Conservation (phyloP, 2,888 invertebrate genomes). For the Leucoptera coffeella region DNA sequence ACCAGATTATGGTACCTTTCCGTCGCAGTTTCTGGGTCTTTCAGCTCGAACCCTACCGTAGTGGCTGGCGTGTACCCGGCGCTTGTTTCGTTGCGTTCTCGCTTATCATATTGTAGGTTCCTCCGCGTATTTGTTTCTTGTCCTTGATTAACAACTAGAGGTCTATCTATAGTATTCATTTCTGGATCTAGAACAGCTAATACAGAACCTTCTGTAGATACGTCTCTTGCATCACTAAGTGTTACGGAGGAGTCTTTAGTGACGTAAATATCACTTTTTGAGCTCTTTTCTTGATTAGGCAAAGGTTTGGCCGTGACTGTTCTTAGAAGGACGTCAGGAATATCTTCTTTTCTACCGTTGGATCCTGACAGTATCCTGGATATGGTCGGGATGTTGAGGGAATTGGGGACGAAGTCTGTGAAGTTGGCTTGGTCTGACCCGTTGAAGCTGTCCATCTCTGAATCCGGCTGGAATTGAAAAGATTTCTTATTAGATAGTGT, state of each 20-base stretch:
- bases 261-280: slow-evolving; percentile 31
- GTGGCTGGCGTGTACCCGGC: slow-evolving; percentile 37
- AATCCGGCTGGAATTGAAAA: slow-evolving; percentile 24
- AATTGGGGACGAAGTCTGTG: slow-evolving; percentile 61
- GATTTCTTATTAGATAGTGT: too few relatives aligned
- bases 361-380: slow-evolving; percentile 80
- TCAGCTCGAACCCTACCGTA: slow-evolving; percentile 37
- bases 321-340: slow-evolving; percentile 69
- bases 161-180: slow-evolving; percentile 48
- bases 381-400: slow-evolving; percentile 73
- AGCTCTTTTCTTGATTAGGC: slow-evolving; percentile 34
- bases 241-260: slow-evolving; percentile 46
- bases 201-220: slow-evolving; percentile 43
- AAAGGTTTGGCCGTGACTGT: slow-evolving; percentile 58
- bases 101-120: slow-evolving; percentile 42
- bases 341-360: slow-evolving; percentile 76
- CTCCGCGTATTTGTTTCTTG: slow-evolving; percentile 47
- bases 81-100: slow-evolving; percentile 26
- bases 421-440: slow-evolving; percentile 43
- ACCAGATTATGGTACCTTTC: slow-evolving; percentile 51
- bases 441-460: slow-evolving; percentile 30
- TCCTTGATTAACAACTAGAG: slow-evolving; percentile 36
- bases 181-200: slow-evolving; percentile 44
- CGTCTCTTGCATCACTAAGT: slow-evolving; percentile 31
- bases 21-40: slow-evolving; percentile 45